Base-by-base conservation (phyloP, 2,113 vertebrate genomes). In the Fulmarus glacialis region DNA sequence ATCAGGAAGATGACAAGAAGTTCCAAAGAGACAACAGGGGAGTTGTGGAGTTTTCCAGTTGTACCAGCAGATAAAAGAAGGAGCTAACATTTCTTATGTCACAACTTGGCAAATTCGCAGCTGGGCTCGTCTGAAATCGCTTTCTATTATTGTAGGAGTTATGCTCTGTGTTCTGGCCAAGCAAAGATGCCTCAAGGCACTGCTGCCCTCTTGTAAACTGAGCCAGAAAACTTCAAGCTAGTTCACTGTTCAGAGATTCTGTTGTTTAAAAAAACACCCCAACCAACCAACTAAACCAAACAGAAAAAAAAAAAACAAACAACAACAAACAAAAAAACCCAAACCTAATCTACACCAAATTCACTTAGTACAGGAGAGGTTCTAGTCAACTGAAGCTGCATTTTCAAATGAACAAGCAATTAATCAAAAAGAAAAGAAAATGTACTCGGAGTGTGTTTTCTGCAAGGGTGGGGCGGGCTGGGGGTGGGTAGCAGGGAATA, bases 401-500 rank as follows among this genome's bases (percentile, higher is more conserved):
- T 60, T 91, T 78, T 81, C 45, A 87, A 93, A 93, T 19, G 2
- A 89, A 59, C 12, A 75, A 87, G 13, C 2, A 14, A 66, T 52
- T 60, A 83, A 56, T 17, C 9, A 68, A 45, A 83, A 36, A 55
- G 6, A 40, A 62, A 50, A 84, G 17, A 67, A 85, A 74, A 34
- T 6, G 11, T 64, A 59, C 23, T 52, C 7, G 15, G 14, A 18
- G 30, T 26, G 22, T 4, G 24, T 53, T 70, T 89, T 55, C 70
- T 84, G 22, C 63, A 84, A n/a, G 6, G 8, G 9, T 50, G 7
- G 10, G n/a, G 52, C 0, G 3, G n/a, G 8, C 6, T 45, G 29
- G 7, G 3, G 8, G 4, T 1, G 1, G 0, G 0, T 42, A 56
- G 9, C 4, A 60, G 13, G 29, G 2, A 56, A 72, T 40, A 80